These are phyloP conservation scores for Hyperoplus immaculatus DNA, from an alignment of 2,797 vertebrate species.

Conservation along the genomic window DNA sequence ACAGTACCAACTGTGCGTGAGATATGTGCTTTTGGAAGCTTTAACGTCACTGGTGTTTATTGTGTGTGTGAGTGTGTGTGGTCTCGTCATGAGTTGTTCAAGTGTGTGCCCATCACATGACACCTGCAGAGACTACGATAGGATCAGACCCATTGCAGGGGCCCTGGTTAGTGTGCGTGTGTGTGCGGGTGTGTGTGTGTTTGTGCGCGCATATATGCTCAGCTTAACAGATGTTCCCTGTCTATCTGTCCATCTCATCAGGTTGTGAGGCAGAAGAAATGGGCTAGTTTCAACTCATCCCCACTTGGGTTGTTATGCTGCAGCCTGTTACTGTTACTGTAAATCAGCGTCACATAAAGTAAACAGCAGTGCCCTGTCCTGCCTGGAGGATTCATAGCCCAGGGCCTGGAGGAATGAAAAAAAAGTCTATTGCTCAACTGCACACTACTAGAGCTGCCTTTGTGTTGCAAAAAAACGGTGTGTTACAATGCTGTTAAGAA, in stretches of 20 bases:
- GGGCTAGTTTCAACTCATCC: conserved; percentile 58
- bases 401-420: conserved; percentile 46
- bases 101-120: conserved; percentile 57
- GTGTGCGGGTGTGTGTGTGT: conserved; percentile 17
- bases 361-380: conserved; percentile 63
- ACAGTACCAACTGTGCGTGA: conserved; percentile 65
- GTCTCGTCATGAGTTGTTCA: conserved; percentile 63
- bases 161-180: conserved; percentile 28
- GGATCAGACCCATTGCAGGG: conserved; percentile 42
- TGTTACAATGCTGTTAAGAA: conserved; percentile 30
- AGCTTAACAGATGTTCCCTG: conserved; percentile 69
- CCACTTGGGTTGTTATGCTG: conserved; percentile 51
- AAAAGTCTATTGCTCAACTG: conserved; percentile 47
- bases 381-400: conserved; percentile 74
- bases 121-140: conserved; percentile 60
- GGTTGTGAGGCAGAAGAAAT: conserved; percentile 49
- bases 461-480: conserved; percentile 38
- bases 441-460: conserved; percentile 30
- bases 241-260: conserved; percentile 71
- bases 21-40: conserved; percentile 50
- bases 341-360: conserved; percentile 72
- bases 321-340: conserved; percentile 64
- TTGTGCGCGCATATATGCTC: conserved; percentile 16
- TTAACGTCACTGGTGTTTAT: conserved; percentile 51
- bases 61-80: conserved; percentile 47